Base-by-base conservation (phyloP, 2,797 vertebrate species). In the Nannoperca australis region DNA sequence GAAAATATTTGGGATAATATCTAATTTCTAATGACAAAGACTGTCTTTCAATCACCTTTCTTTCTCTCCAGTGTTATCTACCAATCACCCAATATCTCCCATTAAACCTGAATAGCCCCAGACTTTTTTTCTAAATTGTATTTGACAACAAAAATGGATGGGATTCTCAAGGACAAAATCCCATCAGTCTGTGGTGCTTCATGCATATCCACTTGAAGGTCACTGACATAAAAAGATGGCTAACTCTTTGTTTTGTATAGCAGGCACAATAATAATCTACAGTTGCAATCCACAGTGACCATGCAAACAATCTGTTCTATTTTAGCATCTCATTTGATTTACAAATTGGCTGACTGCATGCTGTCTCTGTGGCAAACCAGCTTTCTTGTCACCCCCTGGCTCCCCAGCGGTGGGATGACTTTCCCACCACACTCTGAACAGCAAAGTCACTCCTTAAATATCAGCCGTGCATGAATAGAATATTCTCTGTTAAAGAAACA, bases 271-370 rank as follows among this genome's bases (percentile, higher is more conserved):
- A 45, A 76, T 83, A 32, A 72, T 88, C 55, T 81, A 64, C 73
- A 82, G 80, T 70, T 40, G 80, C 40, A 84, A 67, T 79, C 79
- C 85, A 76, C 50, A 45, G 79, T 78, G 75, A 82, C 68, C 68
- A 69, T 58, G 50, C 60, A 82, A 87, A 90, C 83, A 87, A 78
- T 84, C 73, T 80, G 71, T 59, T 82, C 73, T 89, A 67, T 89
- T 87, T 91, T 75, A 81, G 70, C 27, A 78, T 63, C 83, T 89
- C 71, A 89, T 93, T 90, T 89, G 84, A 85, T 90, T 91, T 83
- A 83, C 89, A 91, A 92, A 91, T 88, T 75, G 68, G 51, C 59
- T 7, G 18, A 59, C 70, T 84, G 64, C 34, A 69, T 74, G 64
- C n/a, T 49, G 66, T 86, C 79, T 79, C 79, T 54, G 76, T 47